A percentile compares a stretch with the other conserved stretches of the same genome.
Evolutionary conservation across 1,140 invertebrate genomes (phyloP).

Genomic region (Drosophila melanica): DNA sequence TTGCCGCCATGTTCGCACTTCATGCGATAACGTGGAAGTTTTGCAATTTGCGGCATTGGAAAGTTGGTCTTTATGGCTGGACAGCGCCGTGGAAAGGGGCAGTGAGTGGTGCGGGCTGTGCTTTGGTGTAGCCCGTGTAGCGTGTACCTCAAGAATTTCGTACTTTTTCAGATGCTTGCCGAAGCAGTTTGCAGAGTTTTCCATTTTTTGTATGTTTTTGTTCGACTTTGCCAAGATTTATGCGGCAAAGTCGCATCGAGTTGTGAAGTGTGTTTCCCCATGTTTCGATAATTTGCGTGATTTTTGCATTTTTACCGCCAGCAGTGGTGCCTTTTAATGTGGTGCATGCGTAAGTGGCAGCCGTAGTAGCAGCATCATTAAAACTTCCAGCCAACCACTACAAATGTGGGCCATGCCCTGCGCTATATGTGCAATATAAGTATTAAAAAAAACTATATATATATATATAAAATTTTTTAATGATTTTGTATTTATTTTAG

Average conservation of each 20-base stretch:
- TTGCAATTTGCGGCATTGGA: slow-evolving; percentile 79
- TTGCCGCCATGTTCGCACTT: slow-evolving; percentile 78
- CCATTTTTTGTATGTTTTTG: slow-evolving; percentile 25
- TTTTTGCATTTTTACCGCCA: slow-evolving; percentile 72
- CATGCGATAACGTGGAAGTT: slow-evolving; percentile 78
- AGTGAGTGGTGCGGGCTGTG: background rate
- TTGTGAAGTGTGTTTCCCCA: slow-evolving; percentile 75
- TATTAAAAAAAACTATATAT: no score
- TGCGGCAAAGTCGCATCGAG: slow-evolving; percentile 70
- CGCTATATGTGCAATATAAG: no score
- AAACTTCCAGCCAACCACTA: slow-evolving; percentile 70
- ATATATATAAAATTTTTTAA: slow-evolving; percentile 57
- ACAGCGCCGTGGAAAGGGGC: background rate
- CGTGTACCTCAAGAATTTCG: slow-evolving; percentile 72
- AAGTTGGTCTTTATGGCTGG: slow-evolving; percentile 69
- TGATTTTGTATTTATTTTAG: slow-evolving; percentile 79
- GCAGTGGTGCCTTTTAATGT: slow-evolving; percentile 15
- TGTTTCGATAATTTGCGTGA: slow-evolving; percentile 83
- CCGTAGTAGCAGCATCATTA: slow-evolving; percentile 67
- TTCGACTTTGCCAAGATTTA: slow-evolving; percentile 74
- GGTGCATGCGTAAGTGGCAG: slow-evolving; percentile 42
- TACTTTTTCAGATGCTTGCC: slow-evolving; percentile 61
- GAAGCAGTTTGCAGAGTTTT: slow-evolving; percentile 33
- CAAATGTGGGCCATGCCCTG: slow-evolving; percentile 61
- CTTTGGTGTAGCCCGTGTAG: background rate